Conservation (phyloP, 2,888 invertebrate genomes). For the Cryptops parisi region DNA sequence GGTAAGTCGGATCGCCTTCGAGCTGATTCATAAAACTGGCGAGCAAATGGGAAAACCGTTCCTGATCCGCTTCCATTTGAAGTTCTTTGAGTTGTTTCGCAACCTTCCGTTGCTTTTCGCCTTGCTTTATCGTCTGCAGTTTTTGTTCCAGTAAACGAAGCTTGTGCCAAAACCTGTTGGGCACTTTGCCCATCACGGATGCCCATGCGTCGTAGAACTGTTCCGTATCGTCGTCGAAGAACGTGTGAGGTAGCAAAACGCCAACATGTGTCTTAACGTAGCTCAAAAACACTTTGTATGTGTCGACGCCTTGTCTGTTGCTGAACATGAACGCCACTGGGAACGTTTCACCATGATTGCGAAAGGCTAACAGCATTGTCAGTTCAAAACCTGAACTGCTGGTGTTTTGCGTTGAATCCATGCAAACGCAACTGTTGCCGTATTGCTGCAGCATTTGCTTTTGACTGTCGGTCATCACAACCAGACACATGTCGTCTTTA, state of each 20-base stretch:
- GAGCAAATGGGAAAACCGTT: no score
- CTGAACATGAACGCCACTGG: slow-evolving; percentile 5
- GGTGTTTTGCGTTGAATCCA: slow-evolving; percentile 15
- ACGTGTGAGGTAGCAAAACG: neutral
- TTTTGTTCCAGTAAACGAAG: neutral
- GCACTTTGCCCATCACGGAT: slow-evolving; percentile 12
- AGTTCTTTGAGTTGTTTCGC: no score
- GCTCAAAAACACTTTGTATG: neutral
- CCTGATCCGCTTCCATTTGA: no score
- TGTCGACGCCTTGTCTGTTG: slow-evolving; percentile 1
- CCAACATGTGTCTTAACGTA: neutral
- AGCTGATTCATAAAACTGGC: neutral
- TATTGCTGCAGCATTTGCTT: slow-evolving; percentile 14
- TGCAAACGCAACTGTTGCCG: slow-evolving; percentile 8
- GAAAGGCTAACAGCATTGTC: slow-evolving; percentile 10
- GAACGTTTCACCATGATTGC: neutral
- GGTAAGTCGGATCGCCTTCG: neutral
- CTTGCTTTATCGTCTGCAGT: neutral
- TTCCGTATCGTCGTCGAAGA: slow-evolving; percentile 16
- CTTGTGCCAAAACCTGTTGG: no score
- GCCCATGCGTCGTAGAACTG: slow-evolving; percentile 16
- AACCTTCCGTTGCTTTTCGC: neutral
- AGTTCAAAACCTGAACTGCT: slow-evolving; percentile 13
- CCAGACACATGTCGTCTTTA: slow-evolving; percentile 8
- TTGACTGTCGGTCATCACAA: slow-evolving; percentile 17